phyloP scores from a whole-genome alignment of 2,888 invertebrate species.

The Ophion obscuratus region DNA sequence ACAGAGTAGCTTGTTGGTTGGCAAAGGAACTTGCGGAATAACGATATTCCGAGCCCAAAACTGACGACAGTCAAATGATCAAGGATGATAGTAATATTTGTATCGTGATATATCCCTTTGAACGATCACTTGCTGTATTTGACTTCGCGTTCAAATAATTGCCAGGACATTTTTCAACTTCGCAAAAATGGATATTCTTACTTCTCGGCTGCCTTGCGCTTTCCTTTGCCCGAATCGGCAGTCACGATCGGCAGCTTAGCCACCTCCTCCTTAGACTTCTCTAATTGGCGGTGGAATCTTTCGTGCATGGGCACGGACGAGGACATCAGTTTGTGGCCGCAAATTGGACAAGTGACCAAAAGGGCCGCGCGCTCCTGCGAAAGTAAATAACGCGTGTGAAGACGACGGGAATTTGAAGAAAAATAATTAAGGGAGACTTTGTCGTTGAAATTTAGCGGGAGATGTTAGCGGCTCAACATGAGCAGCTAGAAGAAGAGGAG shows the following conservation, averaged over 20 bases:
- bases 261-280: constrained; percentile 64
- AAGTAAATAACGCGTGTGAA: not conserved
- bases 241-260: not conserved
- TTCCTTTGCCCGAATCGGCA: constrained; percentile 47
- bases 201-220: constrained; percentile 84
- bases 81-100: not conserved
- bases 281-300: constrained; percentile 83
- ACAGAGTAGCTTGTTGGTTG: not conserved
- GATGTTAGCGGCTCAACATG: too few species aligned
- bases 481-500: too few species aligned
- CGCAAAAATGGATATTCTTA: constrained; percentile 69
- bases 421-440: too few species aligned
- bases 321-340: constrained; percentile 85
- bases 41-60: not conserved
- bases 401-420: not conserved
- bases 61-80: not conserved
- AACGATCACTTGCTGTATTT: not conserved
- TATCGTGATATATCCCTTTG: not conserved
- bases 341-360: constrained; percentile 85
- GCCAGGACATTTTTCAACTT: not conserved
- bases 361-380: constrained; percentile 80
- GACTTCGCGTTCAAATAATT: not conserved
- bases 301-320: constrained; percentile 87
- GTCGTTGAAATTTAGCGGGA: too few species aligned
- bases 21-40: not conserved